Base-by-base conservation (phyloP, 2,888 invertebrate species). In the Chrysotoxum bicinctum region DNA sequence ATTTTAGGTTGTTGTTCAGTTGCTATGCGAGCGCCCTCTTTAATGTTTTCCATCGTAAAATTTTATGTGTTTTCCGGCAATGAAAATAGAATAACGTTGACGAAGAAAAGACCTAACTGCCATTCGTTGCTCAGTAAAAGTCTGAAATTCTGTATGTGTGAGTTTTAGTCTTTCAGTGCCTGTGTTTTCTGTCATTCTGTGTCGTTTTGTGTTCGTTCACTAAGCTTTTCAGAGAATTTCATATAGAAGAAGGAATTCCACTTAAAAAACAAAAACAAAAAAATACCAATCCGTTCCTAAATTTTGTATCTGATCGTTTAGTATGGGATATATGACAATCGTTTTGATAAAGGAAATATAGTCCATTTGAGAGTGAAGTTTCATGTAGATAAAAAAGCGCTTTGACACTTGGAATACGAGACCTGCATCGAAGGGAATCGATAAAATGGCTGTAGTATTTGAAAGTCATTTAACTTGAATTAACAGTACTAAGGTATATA, bases 21-120 rank as follows among this genome's bases (percentile, higher is more conserved):
- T 87, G 88, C 88, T 87, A 89, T 88, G 88, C 88, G 87, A 87
- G 88, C 87, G 83, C 83, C 77, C 87, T 87, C 80, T 89, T 90
- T 90, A 90, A 90, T 90, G 89, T 88, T 89, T 88, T 88, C 73
- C 89, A 89, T 90, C 91, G 90, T 91, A 91, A 91, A 90, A 90
- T 91, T 91, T 90, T 90, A 91, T 91, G 91, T 89, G 89, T 90
- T 91, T 90, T 90, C 90, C 90, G 88, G 89, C 89, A 88, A 90
- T 90, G 88, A 87, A 89, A 90, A 89, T 89, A 84, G 64, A 79
- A 79, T 74, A 75, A 56, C 54, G 64, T 32, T 52, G 60, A 74
- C 52, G 43, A 68, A 45, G 68, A 73, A 52, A n/a, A n/a, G n/a
- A 73, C 60, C 45, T 35, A 23, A 50, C 66, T 66, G 19, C 21